These are phyloP conservation scores for Bathynomus jamesi DNA, from an alignment of 1,140 invertebrate species.

Conservation along the genomic window DNA sequence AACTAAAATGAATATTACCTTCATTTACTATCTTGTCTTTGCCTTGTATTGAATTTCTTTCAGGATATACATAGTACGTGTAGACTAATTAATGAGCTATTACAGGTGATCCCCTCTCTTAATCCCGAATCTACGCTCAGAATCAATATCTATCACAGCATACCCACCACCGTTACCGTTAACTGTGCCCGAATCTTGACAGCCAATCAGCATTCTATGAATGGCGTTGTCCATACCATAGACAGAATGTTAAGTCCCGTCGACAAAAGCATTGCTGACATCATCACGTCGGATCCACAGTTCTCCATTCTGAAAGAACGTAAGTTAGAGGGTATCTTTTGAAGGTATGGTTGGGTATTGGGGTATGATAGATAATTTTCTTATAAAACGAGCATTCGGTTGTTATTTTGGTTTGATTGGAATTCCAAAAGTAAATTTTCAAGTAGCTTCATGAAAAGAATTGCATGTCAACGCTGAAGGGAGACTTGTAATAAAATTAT, in stretches of 20 bases:
- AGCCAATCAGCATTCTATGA: conserved; percentile 46
- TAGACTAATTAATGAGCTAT: no score
- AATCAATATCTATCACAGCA: conserved; percentile 53
- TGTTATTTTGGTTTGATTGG: not conserved
- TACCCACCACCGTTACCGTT: conserved; percentile 45
- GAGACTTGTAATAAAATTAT: no score
- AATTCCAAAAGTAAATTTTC: not conserved
- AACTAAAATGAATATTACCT: no score
- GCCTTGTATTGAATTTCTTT: no score
- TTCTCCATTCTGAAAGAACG: conserved; percentile 47
- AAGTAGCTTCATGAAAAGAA: no score
- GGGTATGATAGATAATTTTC: not conserved
- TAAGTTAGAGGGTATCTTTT: conserved; percentile 23
- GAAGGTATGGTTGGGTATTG: no score
- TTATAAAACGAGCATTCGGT: not conserved
- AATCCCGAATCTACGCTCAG: conserved; percentile 50
- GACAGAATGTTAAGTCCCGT: conserved; percentile 48
- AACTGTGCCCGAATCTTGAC: conserved; percentile 48
- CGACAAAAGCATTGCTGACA: conserved; percentile 45
- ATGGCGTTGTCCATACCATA: conserved; percentile 52
- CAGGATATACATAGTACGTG: no score
- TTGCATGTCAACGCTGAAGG: no score
- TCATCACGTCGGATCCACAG: conserved; percentile 46
- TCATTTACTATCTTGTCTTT: no score
- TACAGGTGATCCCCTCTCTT: conserved; percentile 46